These are phyloP conservation scores for Aegithalos caudatus DNA, from an alignment of 2,113 vertebrate genomes.

Conservation along the genomic window DNA sequence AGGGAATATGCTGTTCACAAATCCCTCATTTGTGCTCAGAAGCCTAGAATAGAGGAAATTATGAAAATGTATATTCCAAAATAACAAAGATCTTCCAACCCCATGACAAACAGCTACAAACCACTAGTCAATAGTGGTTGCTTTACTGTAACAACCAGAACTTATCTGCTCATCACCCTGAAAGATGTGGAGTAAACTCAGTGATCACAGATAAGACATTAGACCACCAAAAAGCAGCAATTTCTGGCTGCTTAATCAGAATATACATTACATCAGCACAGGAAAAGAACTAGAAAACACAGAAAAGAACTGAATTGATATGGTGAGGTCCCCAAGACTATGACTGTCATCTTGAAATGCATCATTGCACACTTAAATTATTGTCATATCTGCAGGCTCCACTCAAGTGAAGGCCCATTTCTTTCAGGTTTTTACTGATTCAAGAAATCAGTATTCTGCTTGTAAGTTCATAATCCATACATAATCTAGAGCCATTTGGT, in stretches of 20 bases:
- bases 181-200: background rate
- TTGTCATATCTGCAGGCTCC: background rate
- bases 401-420: background rate
- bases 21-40: background rate
- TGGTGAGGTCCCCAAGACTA: background rate
- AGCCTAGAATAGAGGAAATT: background rate
- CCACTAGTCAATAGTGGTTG: background rate
- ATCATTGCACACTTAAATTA: background rate
- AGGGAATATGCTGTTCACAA: background rate
- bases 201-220: background rate
- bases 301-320: background rate
- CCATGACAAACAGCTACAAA: background rate
- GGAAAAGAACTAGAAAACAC: background rate
- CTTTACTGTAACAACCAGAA: background rate
- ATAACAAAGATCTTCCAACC: background rate
- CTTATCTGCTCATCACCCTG: background rate
- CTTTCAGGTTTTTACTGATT: background rate
- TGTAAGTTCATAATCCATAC: background rate
- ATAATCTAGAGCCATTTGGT: background rate
- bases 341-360: background rate
- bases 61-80: background rate
- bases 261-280: background rate
- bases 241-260: background rate
- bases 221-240: background rate
- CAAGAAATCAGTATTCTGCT: background rate